Percentiles rank a stretch among this genome's conserved stretches.
These are phyloP conservation scores for Sebastes wilsoni DNA, from an alignment of 2,797 vertebrate species.

Conservation along the genomic window DNA sequence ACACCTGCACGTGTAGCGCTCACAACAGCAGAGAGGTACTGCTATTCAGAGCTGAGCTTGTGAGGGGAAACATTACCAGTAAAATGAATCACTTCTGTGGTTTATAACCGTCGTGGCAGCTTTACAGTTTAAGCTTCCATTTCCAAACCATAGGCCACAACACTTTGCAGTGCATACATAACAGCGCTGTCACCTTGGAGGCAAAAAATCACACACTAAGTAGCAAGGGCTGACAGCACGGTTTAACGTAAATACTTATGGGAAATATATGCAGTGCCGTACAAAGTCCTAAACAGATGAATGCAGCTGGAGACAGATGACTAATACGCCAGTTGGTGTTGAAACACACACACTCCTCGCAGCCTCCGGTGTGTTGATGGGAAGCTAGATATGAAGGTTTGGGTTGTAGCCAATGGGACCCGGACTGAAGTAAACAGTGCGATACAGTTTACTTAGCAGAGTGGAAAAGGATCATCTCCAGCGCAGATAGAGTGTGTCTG, in stretches of 20 bases:
- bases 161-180: constrained; percentile 26
- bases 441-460: constrained; percentile 66
- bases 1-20: constrained; percentile 65
- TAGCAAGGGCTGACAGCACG: not conserved
- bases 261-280: not conserved
- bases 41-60: constrained; percentile 11
- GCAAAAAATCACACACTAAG: not conserved
- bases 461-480: constrained; percentile 55
- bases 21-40: constrained; percentile 30
- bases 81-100: constrained; percentile 34
- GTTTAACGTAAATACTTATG: constrained; percentile 34
- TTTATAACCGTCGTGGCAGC: constrained; percentile 29
- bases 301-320: constrained; percentile 49
- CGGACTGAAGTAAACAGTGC: constrained; percentile 55
- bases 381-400: constrained; percentile 52
- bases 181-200: constrained; percentile 18
- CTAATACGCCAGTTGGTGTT: constrained; percentile 9
- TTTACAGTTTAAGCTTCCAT: constrained; percentile 41
- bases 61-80: not conserved
- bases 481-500: constrained; percentile 15
- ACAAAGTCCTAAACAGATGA: constrained; percentile 44
- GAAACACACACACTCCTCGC: constrained; percentile 16
- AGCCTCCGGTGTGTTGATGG: constrained; percentile 45
- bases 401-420: constrained; percentile 43
- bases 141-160: constrained; percentile 26